Conservation (phyloP, 2,113 vertebrate genomes). For the Lanius ludovicianus region DNA sequence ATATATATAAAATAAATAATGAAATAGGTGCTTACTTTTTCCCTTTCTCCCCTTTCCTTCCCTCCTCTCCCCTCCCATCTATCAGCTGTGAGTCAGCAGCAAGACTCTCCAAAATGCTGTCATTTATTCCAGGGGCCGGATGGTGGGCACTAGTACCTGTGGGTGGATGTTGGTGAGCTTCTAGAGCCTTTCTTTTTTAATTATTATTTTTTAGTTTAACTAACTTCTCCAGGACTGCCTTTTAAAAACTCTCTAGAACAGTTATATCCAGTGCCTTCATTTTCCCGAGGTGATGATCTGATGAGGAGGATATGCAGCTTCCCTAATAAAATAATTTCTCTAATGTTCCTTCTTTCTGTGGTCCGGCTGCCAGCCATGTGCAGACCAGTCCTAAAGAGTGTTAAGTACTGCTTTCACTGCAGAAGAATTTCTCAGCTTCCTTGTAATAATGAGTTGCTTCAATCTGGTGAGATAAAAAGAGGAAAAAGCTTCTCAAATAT, state of each 20-base stretch:
- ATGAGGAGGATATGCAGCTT: background rate
- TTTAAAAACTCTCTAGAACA: background rate
- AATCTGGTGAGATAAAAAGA: background rate
- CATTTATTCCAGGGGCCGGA: background rate
- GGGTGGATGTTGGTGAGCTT: background rate
- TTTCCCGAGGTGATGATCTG: background rate
- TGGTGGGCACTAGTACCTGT: background rate
- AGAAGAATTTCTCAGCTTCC: background rate
- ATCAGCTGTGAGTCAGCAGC: background rate
- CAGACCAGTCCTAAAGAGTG: background rate
- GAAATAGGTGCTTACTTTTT: background rate
- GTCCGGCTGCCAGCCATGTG: accelerated
- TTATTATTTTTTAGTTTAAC: background rate
- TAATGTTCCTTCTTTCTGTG: background rate
- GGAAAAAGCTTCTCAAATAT: background rate
- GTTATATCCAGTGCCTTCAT: background rate
- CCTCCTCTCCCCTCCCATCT: background rate
- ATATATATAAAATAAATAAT: background rate
- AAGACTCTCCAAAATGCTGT: background rate
- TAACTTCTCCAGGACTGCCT: background rate
- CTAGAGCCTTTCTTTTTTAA: background rate
- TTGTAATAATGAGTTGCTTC: background rate
- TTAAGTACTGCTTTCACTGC: background rate
- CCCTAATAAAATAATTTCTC: background rate
- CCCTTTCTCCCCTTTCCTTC: too few relatives aligned